phyloP scores from a whole-genome alignment of 2,797 vertebrate species.

The Emydoidea blandingii region DNA sequence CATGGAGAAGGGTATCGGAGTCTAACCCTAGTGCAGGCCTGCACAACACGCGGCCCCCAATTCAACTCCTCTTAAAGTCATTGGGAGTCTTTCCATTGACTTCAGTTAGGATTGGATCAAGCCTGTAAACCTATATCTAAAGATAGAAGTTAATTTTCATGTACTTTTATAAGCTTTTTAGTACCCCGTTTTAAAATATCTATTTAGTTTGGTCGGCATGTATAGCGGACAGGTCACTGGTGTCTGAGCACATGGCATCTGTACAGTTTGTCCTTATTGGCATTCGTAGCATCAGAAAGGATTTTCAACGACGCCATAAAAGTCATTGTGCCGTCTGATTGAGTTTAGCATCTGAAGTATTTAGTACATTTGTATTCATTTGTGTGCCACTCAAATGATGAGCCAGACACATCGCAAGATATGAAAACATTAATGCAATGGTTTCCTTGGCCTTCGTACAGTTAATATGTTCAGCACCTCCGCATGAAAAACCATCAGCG shows the following conservation, averaged over 20 bases:
- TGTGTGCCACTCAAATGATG: not conserved
- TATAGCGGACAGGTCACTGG: not conserved
- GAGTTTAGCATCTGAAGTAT: not conserved
- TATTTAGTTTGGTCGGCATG: constrained; percentile 2
- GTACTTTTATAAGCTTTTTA: constrained; percentile 11
- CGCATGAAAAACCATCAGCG: not conserved
- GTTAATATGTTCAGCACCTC: not conserved
- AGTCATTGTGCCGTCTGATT: constrained; percentile 10
- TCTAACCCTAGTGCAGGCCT: not conserved
- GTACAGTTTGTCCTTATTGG: not conserved
- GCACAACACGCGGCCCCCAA: too few species aligned
- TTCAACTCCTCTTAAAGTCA: constrained; percentile 35
- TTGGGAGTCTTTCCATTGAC: not conserved
- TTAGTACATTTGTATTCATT: not conserved
- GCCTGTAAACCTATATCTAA: not conserved
- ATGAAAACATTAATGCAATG: constrained; percentile 20
- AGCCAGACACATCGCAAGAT: not conserved
- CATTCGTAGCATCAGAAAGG: not conserved
- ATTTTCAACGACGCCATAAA: rapidly evolving
- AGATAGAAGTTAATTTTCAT: not conserved
- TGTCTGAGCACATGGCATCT: not conserved
- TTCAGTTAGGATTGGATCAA: not conserved
- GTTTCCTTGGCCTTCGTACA: not conserved
- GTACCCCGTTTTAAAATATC: not conserved
- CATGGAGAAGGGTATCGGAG: not conserved